These are phyloP conservation scores for Astyanax mexicanus DNA, from an alignment of 2,797 vertebrate species.

Conservation along the genomic window DNA sequence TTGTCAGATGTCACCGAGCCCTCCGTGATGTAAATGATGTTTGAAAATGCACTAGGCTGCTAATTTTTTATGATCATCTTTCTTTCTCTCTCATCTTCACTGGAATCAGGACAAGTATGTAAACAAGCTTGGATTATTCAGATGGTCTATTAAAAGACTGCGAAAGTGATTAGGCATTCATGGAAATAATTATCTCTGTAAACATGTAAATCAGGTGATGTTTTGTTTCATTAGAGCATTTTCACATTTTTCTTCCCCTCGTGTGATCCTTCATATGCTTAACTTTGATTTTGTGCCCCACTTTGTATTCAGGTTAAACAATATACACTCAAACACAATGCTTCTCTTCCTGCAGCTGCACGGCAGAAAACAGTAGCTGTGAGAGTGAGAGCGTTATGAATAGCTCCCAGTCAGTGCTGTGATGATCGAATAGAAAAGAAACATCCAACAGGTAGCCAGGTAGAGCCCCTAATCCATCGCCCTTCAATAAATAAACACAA, in stretches of 20 bases:
- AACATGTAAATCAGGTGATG: constrained; percentile 24
- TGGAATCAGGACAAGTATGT: constrained; percentile 26
- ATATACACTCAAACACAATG: constrained; percentile 15
- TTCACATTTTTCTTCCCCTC: constrained; percentile 14
- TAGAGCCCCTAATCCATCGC: constrained; percentile 32
- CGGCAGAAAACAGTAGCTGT: constrained; percentile 6
- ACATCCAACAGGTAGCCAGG: constrained; percentile 13
- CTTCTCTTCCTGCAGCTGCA: not conserved
- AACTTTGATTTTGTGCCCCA: not conserved
- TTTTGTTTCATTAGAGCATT: constrained; percentile 20
- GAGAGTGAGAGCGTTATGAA: constrained; percentile 13
- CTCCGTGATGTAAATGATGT: constrained; percentile 25
- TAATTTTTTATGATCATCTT: constrained; percentile 31
- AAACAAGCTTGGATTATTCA: constrained; percentile 37
- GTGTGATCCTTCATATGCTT: not conserved
- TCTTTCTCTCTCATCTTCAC: constrained; percentile 28
- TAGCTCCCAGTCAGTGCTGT: constrained; percentile 21
- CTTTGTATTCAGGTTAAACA: constrained; percentile 32
- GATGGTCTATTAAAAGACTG: constrained; percentile 12
- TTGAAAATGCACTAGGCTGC: constrained; percentile 26
- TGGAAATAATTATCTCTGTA: constrained; percentile 28
- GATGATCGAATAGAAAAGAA: constrained; percentile 43
- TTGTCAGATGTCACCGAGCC: not conserved
- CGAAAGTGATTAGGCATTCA: constrained; percentile 18
- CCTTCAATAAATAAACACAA: constrained; percentile 38